These are phyloP conservation scores for Achroia grisella DNA, from an alignment of 1,140 invertebrate species.

Conservation along the genomic window DNA sequence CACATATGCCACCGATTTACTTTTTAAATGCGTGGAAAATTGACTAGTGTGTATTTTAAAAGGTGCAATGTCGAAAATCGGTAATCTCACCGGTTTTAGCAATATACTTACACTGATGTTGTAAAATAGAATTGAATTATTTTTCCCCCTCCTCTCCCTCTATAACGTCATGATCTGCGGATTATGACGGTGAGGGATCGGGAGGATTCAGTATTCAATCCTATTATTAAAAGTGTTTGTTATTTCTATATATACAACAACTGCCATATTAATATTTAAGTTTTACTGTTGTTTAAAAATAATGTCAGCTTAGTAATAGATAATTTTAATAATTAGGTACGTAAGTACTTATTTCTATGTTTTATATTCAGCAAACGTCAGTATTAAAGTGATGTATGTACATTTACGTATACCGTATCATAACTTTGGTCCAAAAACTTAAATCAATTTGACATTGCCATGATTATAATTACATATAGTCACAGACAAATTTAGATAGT, in stretches of 20 bases:
- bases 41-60: no score
- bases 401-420: conserved; percentile 44
- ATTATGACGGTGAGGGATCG: no score
- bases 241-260: conserved; percentile 23
- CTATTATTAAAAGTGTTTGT: no score
- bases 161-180: no score
- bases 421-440: conserved; percentile 70
- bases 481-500: neutral
- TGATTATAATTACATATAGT: conserved; percentile 15
- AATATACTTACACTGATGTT: no score
- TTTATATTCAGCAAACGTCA: conserved; percentile 55
- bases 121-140: no score
- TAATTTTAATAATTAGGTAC: conserved; percentile 38
- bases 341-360: conserved; percentile 13
- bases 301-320: conserved; percentile 52
- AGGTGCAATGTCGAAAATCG: no score
- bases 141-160: no score
- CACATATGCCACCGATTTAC: no score
- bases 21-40: no score
- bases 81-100: no score
- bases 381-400: conserved; percentile 70
- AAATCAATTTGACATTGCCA: conserved; percentile 67
- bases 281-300: conserved; percentile 57
- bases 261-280: conserved; percentile 67
- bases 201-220: no score